Evolutionary conservation across 2,888 invertebrate genomes (phyloP), one percentile per base, ranked within the genome.

Genomic region (Yponomeuta evonymella): DNA sequence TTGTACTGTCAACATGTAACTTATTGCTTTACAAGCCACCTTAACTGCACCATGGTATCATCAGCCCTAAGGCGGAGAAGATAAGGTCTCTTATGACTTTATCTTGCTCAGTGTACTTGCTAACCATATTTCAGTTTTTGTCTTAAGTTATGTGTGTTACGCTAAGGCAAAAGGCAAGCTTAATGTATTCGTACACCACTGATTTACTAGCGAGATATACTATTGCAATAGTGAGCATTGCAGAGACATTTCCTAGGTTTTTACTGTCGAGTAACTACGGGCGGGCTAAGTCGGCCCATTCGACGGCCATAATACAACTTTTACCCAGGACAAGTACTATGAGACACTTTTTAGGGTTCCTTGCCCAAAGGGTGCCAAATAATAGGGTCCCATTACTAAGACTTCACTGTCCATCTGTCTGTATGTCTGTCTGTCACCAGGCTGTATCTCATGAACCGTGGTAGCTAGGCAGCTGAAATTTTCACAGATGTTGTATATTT

Each of bases 1-100:
- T 51, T 33, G 62, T n/a, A 10, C 63, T 70, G 70, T 70, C 70
- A 70, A 70, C 69, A 51, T 11, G n/a, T 69, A 69, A 69, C 48
- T 69, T 69, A 69, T 69, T 48, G 29, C 69, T 30, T 67, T 43
- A 43, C 30, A 43, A 67, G 29, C 33, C 15, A n/a, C 33, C 67
- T 67, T 11, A n/a, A 43, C 43, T 15, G 4, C 12, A 0, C 43
- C n/a, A 33, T 15, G 4, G 43, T 8, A 67, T 36, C 43, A 11
- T 43, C 15, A 67, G 10, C 5, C 67, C 33, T 67, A 67, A n/a
- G 2, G 1, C 3, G 43, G 6, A 64, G 2, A 30, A 2, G 12
- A 23, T 64, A 64, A 30, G 64, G 64, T 10, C 29, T 5, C 29
- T 64, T 64, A 29, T 64, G 29, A 30, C 29, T 23, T 23, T 23